Percentiles rank a stretch among this genome's conserved stretches.
These are phyloP conservation scores for Graphium colonna DNA, from an alignment of 2,888 invertebrate species.

Conservation along the genomic window DNA sequence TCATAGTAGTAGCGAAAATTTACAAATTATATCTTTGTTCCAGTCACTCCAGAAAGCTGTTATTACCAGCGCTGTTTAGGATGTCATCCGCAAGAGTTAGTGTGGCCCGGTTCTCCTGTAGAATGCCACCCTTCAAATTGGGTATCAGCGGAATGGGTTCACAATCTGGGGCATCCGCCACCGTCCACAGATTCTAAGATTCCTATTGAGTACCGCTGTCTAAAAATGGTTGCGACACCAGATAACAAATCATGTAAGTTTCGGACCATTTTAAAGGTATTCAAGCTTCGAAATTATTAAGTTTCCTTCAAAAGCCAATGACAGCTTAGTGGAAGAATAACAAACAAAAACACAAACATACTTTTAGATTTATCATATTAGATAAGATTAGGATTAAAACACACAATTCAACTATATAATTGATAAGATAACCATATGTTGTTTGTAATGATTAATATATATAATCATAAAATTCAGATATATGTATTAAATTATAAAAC, in stretches of 20 bases:
- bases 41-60: conserved; percentile 62
- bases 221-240: conserved; percentile 71
- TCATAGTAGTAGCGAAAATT: no score
- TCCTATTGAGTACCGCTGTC: conserved; percentile 63
- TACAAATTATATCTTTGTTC: conserved; percentile 20
- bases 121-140: conserved; percentile 62
- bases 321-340: no score
- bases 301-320: not conserved
- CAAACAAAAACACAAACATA: no score
- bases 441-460: no score
- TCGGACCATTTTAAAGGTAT: not conserved
- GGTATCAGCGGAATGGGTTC: conserved; percentile 67
- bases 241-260: conserved; percentile 68
- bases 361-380: no score
- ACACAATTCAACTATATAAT: no score
- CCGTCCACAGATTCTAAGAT: conserved; percentile 62
- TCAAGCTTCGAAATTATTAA: not conserved
- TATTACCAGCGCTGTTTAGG: conserved; percentile 62
- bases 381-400: no score
- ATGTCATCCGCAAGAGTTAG: conserved; percentile 55
- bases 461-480: no score
- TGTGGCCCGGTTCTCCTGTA: conserved; percentile 43
- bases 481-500: no score
- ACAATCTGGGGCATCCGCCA: conserved; percentile 65
- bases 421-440: no score